phyloP scores from a whole-genome alignment of 2,888 invertebrate genomes.

The Ischnus inquisitorius region DNA sequence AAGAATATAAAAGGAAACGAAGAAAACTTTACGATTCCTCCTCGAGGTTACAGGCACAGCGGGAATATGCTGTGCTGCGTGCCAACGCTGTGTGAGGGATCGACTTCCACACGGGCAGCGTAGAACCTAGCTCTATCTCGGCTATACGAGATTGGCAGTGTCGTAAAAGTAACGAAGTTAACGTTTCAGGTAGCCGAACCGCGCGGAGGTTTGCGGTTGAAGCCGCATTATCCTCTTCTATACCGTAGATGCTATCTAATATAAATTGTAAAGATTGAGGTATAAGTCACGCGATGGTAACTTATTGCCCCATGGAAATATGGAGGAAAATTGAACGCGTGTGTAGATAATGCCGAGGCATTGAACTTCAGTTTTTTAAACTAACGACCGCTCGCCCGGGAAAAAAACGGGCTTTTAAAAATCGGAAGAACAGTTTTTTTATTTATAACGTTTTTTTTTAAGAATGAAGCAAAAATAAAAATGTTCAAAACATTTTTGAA shows the following conservation, averaged over 20 bases:
- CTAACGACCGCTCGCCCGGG: too few species aligned
- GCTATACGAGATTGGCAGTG: slow-evolving; percentile 65
- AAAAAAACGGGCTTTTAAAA: too few species aligned
- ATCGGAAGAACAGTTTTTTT: too few species aligned
- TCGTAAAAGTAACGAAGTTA: slow-evolving; percentile 66
- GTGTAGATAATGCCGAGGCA: not conserved
- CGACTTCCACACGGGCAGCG: slow-evolving; percentile 24
- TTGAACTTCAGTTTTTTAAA: slow-evolving; percentile 5
- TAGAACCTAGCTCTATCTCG: slow-evolving; percentile 44
- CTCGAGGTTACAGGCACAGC: slow-evolving; percentile 52
- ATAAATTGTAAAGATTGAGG: slow-evolving; percentile 39
- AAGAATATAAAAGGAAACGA: slow-evolving; percentile 56
- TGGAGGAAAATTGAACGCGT: not conserved
- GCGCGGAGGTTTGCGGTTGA: slow-evolving; percentile 38
- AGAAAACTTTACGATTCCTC: slow-evolving; percentile 67
- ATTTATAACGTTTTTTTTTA: too few species aligned
- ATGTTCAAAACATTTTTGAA: too few species aligned
- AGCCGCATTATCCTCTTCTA: slow-evolving; percentile 23
- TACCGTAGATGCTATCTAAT: slow-evolving; percentile 5
- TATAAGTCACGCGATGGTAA: not conserved
- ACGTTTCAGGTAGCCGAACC: slow-evolving; percentile 42
- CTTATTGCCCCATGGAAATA: not conserved
- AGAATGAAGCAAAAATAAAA: too few species aligned
- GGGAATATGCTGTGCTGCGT: slow-evolving; percentile 54
- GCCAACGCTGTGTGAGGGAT: slow-evolving; percentile 51